Conservation (phyloP, 2,888 invertebrate genomes). For the Exephanes ischioxanthus region DNA sequence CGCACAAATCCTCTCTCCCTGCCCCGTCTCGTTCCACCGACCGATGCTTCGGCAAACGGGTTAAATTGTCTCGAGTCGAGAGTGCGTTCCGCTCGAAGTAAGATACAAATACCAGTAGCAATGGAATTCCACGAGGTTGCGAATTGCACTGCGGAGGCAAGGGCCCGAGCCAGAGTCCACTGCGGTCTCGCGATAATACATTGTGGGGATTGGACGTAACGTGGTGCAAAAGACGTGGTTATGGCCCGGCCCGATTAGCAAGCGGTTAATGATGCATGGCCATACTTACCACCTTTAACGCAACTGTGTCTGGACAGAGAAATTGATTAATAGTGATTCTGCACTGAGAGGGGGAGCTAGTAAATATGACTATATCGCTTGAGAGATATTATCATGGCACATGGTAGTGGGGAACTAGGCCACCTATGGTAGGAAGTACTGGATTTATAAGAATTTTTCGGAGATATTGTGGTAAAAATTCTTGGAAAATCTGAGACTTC, state of each 20-base stretch:
- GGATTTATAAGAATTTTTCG: too few species aligned
- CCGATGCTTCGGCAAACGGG: constrained; percentile 52
- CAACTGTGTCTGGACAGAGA: background rate
- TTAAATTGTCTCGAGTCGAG: constrained; percentile 66
- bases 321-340: background rate
- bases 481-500: too few species aligned
- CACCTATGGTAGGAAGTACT: too few species aligned
- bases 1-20: constrained; percentile 27
- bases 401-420: too few species aligned
- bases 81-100: constrained; percentile 63
- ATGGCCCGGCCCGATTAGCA: background rate
- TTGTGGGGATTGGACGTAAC: background rate
- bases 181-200: background rate
- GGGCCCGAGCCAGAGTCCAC: background rate
- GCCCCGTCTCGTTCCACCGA: background rate
- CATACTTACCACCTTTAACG: background rate
- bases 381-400: too few species aligned
- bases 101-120: constrained; percentile 58
- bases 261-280: background rate
- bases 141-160: constrained; percentile 26
- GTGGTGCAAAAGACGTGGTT: background rate
- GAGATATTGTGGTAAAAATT: too few species aligned
- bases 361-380: too few species aligned
- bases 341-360: too few species aligned
- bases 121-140: constrained; percentile 45